These are phyloP conservation scores for Ophthalmolycus amberensis DNA, from an alignment of 2,113 vertebrate species.

Conservation along the genomic window DNA sequence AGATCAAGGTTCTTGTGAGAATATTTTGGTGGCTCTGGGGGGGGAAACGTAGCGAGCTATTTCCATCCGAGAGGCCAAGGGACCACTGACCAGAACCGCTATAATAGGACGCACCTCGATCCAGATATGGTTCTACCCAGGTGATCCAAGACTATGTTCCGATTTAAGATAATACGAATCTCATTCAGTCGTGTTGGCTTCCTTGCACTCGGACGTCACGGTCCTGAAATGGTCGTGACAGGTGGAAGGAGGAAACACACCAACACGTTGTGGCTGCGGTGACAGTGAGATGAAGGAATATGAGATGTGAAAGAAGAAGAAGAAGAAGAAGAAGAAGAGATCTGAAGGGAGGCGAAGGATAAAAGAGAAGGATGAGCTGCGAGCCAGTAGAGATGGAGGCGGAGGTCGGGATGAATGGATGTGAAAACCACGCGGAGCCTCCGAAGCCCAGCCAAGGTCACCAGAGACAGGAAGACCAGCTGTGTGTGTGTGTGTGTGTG, in stretches of 20 bases:
- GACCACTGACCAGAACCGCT: conserved; percentile 21
- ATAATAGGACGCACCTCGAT: conserved; percentile 34
- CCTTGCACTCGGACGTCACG: conserved; percentile 42
- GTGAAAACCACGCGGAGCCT: conserved; percentile 73
- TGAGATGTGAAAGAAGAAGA: conserved; percentile 9
- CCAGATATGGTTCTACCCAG: conserved; percentile 40
- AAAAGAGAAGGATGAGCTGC: conserved; percentile 46
- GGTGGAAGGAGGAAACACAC: conserved; percentile 56
- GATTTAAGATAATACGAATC: conserved; percentile 19
- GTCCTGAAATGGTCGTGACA: conserved; percentile 43
- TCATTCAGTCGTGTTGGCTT: conserved; percentile 47
- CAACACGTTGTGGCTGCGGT: not conserved
- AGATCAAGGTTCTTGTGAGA: conserved; percentile 29
- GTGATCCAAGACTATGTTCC: conserved; percentile 32
- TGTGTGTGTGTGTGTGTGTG: conserved; percentile 64
- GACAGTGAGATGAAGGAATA: conserved; percentile 19
- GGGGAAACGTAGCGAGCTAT: conserved; percentile 5
- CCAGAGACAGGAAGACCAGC: conserved; percentile 79
- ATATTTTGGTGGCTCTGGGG: conserved; percentile 19
- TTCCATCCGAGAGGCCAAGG: not conserved
- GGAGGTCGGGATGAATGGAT: conserved; percentile 73
- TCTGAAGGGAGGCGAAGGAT: conserved; percentile 10
- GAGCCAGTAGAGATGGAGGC: conserved; percentile 53
- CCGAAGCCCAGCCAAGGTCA: conserved; percentile 74
- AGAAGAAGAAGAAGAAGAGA: not conserved